Conservation (phyloP, 2,888 invertebrate genomes). For the Athetis lepigone region DNA sequence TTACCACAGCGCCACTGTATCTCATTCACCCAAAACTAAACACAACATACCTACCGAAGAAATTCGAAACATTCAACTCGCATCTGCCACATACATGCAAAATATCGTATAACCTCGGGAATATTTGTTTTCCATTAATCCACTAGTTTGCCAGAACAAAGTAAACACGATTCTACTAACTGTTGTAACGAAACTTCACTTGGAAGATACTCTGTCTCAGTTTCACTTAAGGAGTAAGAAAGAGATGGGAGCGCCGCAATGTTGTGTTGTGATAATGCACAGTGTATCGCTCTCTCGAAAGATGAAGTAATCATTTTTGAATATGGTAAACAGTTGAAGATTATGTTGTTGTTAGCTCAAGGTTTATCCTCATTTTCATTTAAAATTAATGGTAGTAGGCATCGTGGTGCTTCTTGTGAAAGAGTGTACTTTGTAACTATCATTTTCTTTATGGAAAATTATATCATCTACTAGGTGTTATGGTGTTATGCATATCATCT, state of each 20-base stretch:
- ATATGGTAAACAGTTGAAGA: slow-evolving; percentile 44
- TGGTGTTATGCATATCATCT: too few relatives aligned
- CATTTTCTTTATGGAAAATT: neutral
- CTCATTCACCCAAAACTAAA: slow-evolving; percentile 32
- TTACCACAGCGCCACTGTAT: slow-evolving; percentile 15
- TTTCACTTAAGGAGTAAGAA: slow-evolving; percentile 34
- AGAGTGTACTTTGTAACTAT: neutral
- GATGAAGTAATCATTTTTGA: slow-evolving; percentile 59
- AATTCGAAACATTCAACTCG: slow-evolving; percentile 49
- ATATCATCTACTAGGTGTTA: neutral
- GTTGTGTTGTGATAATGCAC: slow-evolving; percentile 55
- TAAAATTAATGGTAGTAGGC: neutral
- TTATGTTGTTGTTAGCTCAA: slow-evolving; percentile 23
- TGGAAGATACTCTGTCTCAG: slow-evolving; percentile 33
- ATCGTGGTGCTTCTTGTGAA: neutral
- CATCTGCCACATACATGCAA: slow-evolving; percentile 53
- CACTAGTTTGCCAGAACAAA: slow-evolving; percentile 68
- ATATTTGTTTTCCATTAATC: slow-evolving; percentile 78
- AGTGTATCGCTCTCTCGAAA: slow-evolving; percentile 35
- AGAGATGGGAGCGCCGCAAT: slow-evolving; percentile 34
- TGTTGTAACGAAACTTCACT: slow-evolving; percentile 62
- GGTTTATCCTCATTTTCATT: slow-evolving; percentile 12
- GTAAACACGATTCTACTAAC: slow-evolving; percentile 64
- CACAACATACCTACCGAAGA: slow-evolving; percentile 45
- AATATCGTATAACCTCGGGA: slow-evolving; percentile 65